Base-by-base conservation (phyloP, 2,888 invertebrate genomes). In the Magallana nippona region DNA sequence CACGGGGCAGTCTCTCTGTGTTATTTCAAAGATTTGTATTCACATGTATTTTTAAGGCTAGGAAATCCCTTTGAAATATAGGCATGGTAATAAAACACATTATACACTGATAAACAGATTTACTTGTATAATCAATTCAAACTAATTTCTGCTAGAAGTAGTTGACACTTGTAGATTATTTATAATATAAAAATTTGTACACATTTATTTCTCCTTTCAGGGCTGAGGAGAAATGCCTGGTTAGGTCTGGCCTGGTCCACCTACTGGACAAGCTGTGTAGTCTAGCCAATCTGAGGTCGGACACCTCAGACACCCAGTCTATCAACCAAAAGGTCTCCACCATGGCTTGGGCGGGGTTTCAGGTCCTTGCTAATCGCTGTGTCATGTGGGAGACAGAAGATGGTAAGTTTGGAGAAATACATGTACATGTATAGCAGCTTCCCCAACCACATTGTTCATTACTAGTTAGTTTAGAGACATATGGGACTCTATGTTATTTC, bases 321-420 rank as follows among this genome's bases (percentile, higher is more conserved):
- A 89, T 90, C 0, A 87, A 91, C 27, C 93, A 93, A 89, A 91
- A 91, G 82, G 93, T 94, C 27, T 92, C 94, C 0, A 90, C 93
- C n/a, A 92, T 94, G 91, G 94, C 94, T 8, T 94, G 94, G 94
- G 94, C 94, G 3, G 94, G 94, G 8, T 94, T 94, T 88, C 94
- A 94, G 87, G 94, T 94, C 55, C 89, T 94, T 44, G 93, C 94
- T 13, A 93, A 92, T 83, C 89, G 94, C 78, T 94, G 94, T 90
- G 94, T 94, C 62, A 92, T 92, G 86, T 94, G 94, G 94, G 94
- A 94, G 84, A 91, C 91, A 27, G 94, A 94, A 79, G 93, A 93
- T 85, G 91, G 93, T 93, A 79, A 86, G 91, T 84, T 19, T 27
- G 5, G 44, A 44, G 44, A 44, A 44, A 44, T 13, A 10, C 1